These are phyloP conservation scores for Listronotus bonariensis DNA, from an alignment of 1,140 invertebrate genomes.

Conservation along the genomic window DNA sequence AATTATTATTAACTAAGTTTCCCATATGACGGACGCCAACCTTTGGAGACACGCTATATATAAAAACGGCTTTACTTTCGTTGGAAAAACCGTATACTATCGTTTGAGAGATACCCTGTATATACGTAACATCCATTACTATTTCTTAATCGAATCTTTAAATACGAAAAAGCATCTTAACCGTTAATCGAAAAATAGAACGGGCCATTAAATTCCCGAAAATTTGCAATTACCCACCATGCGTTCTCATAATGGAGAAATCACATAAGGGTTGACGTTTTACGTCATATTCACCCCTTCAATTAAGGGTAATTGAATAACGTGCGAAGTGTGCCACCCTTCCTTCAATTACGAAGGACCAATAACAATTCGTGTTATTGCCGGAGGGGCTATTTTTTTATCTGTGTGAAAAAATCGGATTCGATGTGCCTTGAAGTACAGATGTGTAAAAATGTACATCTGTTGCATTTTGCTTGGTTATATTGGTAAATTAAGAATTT, in stretches of 20 bases:
- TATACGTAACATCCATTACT: no score
- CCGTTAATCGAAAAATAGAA: slow-evolving; percentile 24
- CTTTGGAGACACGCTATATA: no score
- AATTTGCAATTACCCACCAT: slow-evolving; percentile 24
- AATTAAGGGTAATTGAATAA: slow-evolving; percentile 37
- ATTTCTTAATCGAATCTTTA: no score
- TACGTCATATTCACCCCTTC: slow-evolving; percentile 32
- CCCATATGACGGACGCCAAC: no score
- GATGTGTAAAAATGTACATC: slow-evolving; percentile 10
- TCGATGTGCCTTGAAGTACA: slow-evolving; percentile 2
- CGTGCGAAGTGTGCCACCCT: slow-evolving; percentile 32
- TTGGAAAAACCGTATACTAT: no score
- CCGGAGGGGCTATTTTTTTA: slow-evolving; percentile 20
- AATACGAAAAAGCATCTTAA: background rate
- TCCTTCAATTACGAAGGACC: slow-evolving; percentile 24
- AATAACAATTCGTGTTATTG: slow-evolving; percentile 15
- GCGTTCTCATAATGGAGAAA: slow-evolving; percentile 30
- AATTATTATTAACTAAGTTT: no score
- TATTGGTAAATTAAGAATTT: background rate
- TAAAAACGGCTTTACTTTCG: no score
- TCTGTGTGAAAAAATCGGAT: slow-evolving; percentile 5
- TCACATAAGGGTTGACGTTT: slow-evolving; percentile 34
- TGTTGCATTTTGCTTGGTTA: slow-evolving; percentile 1
- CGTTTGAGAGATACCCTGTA: no score
- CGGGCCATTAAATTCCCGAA: slow-evolving; percentile 19